Evolutionary conservation across 2,113 vertebrate genomes (phyloP).

Genomic region (Notothenia coriiceps): DNA sequence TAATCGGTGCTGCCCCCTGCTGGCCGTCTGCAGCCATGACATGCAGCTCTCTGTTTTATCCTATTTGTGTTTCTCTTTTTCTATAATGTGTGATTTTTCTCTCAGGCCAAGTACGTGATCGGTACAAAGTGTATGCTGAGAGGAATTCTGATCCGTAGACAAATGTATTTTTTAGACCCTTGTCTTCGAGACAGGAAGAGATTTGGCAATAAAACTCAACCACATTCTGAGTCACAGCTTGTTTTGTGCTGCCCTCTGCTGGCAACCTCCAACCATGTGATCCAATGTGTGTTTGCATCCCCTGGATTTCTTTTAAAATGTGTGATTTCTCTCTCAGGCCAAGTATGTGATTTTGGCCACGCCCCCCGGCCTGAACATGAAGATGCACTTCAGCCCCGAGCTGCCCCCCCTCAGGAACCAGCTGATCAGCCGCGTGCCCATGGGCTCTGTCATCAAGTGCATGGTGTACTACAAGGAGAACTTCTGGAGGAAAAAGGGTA

Average conservation of each 20-base stretch:
- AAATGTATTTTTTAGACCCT: too few species aligned
- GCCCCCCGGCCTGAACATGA: constrained; percentile 89
- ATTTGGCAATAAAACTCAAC: too few species aligned
- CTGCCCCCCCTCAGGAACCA: constrained; percentile 95
- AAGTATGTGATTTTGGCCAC: constrained; percentile 92
- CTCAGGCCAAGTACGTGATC: too few species aligned
- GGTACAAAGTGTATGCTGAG: too few species aligned
- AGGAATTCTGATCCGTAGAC: too few species aligned
- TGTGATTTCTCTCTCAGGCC: constrained; percentile 76
- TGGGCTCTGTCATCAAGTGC: constrained; percentile 98
- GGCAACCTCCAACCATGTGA: not conserved
- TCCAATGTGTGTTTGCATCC: not conserved
- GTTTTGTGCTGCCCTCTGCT: constrained; percentile 55
- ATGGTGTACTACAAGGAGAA: constrained; percentile 96
- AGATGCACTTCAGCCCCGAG: constrained; percentile 95
- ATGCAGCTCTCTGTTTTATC: too few species aligned
- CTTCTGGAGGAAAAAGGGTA: constrained; percentile 97
- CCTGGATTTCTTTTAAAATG: not conserved
- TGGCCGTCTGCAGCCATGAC: too few species aligned
- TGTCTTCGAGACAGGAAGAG: too few species aligned
- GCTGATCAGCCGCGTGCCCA: constrained; percentile 92
- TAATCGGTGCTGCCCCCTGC: too few species aligned
- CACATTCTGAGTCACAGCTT: too few species aligned
- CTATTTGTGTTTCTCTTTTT: too few species aligned
- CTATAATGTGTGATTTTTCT: too few species aligned